phyloP scores from a whole-genome alignment of 2,888 invertebrate genomes.

The Drosophila meridionalis region DNA sequence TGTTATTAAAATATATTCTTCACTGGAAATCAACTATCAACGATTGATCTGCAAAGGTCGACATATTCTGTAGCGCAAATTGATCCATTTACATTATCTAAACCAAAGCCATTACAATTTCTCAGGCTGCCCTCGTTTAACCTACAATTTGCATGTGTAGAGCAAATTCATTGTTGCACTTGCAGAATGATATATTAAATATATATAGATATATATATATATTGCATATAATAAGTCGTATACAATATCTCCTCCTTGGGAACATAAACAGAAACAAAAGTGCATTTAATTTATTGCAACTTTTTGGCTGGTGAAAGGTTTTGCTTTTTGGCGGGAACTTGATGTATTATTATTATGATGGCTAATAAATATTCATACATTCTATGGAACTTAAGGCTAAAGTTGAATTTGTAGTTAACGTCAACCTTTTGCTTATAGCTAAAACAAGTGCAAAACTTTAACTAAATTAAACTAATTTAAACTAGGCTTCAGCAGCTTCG shows the following conservation, averaged over 20 bases:
- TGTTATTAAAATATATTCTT: too few relatives aligned
- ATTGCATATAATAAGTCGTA: background rate
- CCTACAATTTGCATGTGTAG: slow-evolving; percentile 43
- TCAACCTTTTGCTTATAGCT: slow-evolving; percentile 12
- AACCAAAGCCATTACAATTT: background rate
- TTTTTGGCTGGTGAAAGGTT: slow-evolving; percentile 21
- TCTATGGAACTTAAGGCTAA: slow-evolving; percentile 20
- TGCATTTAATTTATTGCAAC: slow-evolving; percentile 17
- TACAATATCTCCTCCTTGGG: background rate
- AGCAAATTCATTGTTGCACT: slow-evolving; percentile 28
- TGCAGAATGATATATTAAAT: slow-evolving; percentile 4
- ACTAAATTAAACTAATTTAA: slow-evolving; percentile 44
- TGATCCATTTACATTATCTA: background rate
- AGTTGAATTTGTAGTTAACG: slow-evolving; percentile 27
- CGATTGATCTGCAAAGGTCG: background rate
- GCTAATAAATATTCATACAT: slow-evolving; percentile 37
- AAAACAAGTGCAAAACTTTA: slow-evolving; percentile 36
- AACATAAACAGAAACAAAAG: slow-evolving; percentile 13
- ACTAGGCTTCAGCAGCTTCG: slow-evolving; percentile 39
- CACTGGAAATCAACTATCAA: too few relatives aligned
- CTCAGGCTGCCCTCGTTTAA: slow-evolving; percentile 29
- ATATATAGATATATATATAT: slow-evolving; percentile 7
- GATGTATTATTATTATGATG: slow-evolving; percentile 19
- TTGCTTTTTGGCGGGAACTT: slow-evolving; percentile 69
- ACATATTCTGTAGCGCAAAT: background rate